Conservation (phyloP, 2,113 vertebrate genomes). For the Corydoras sp. region DNA sequence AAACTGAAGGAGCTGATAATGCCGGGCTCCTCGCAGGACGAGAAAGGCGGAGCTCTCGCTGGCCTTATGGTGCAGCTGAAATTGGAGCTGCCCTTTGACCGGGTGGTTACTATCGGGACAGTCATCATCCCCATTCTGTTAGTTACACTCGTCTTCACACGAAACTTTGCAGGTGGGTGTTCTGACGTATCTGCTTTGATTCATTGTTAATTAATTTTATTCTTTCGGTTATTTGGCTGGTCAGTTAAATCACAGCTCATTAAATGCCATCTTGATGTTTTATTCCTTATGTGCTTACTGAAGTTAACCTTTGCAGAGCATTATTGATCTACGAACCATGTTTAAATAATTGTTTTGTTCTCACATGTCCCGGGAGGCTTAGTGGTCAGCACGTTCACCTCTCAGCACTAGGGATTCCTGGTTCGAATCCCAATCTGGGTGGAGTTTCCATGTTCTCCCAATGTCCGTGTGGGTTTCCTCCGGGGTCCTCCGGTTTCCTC, state of each 20-base stretch:
- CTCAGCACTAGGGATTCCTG: too few species aligned
- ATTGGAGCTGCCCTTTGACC: conserved; percentile 93
- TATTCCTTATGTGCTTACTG: too few species aligned
- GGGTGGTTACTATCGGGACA: conserved; percentile 94
- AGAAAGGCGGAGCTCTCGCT: conserved; percentile 82
- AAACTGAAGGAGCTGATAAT: conserved; percentile 97
- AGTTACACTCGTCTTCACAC: conserved; percentile 95
- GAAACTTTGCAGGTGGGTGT: conserved; percentile 96
- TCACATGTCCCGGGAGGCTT: too few species aligned
- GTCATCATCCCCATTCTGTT: conserved; percentile 96
- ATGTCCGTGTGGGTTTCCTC: too few species aligned
- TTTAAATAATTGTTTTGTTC: too few species aligned
- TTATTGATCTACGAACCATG: too few species aligned
- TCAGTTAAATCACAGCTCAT: too few species aligned
- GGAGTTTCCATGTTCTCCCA: too few species aligned
- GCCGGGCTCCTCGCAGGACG: conserved; percentile 89
- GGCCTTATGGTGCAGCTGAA: conserved; percentile 92
- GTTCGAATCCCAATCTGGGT: too few species aligned
- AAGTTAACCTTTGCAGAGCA: too few species aligned
- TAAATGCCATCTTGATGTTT: not conserved
- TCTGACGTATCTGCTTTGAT: not conserved
- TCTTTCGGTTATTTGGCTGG: not conserved
- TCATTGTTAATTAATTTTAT: not conserved
- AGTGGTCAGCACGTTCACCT: too few species aligned
- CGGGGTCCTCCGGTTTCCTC: too few species aligned